Percentiles rank a stretch among this genome's conserved stretches.
phyloP scores from a whole-genome alignment of 1,140 invertebrate genomes.

The Condylostylus longicornis region DNA sequence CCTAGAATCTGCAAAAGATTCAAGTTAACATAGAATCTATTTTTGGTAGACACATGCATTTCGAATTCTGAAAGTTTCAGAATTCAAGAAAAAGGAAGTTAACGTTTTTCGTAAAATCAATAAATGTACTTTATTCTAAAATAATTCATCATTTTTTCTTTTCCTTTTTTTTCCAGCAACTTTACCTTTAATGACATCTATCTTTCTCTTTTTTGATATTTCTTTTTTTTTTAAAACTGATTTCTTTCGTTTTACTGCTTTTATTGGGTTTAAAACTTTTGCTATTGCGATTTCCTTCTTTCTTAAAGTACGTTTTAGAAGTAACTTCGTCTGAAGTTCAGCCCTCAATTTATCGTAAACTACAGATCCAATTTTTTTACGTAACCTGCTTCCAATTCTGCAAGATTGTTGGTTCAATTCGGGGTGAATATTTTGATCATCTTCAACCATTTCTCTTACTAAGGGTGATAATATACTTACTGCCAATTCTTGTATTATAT shows the following conservation, averaged over 20 bases:
- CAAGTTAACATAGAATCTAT: too few relatives aligned
- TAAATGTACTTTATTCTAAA: too few relatives aligned
- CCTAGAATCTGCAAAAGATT: too few relatives aligned
- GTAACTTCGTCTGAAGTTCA: slow-evolving; percentile 38
- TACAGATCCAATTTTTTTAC: slow-evolving; percentile 47
- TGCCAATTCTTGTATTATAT: slow-evolving; percentile 33
- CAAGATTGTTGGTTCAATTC: slow-evolving; percentile 43
- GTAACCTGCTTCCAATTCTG: slow-evolving; percentile 48
- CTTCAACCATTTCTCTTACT: slow-evolving; percentile 48
- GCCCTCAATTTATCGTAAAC: slow-evolving; percentile 44
- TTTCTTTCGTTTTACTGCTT: slow-evolving; percentile 47
- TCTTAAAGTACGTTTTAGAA: slow-evolving; percentile 43
- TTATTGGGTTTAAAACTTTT: slow-evolving; percentile 52
- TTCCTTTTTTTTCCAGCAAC: slow-evolving; percentile 23
- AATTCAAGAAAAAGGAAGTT: too few relatives aligned
- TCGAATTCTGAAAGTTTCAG: too few relatives aligned
- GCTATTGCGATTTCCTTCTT: slow-evolving; percentile 46
- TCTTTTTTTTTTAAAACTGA: slow-evolving; percentile 26
- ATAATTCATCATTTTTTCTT: slow-evolving; percentile 21
- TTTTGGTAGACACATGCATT: too few relatives aligned
- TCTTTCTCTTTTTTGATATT: slow-evolving; percentile 20
- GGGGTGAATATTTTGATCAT: slow-evolving; percentile 37
- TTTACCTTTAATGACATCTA: slow-evolving; percentile 25
- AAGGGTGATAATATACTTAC: slow-evolving; percentile 46
- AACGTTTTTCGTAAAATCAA: too few relatives aligned